A percentile compares a stretch with the other conserved stretches of the same genome.
Conservation (phyloP, 2,888 invertebrate genomes). For the Saturnia japonica region DNA sequence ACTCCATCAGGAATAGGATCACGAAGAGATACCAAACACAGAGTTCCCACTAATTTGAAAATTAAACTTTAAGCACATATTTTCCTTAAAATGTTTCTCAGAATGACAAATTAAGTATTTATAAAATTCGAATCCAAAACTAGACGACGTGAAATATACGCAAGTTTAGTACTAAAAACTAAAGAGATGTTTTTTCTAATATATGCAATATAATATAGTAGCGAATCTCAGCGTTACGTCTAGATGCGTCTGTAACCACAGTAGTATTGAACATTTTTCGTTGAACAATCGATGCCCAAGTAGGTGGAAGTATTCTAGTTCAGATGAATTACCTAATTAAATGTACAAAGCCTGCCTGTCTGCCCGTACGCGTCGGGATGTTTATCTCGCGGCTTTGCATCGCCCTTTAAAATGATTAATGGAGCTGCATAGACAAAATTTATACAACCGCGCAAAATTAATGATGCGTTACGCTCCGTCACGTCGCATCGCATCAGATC, state of each 20-base stretch:
- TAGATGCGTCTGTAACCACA: neutral
- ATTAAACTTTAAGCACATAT: no score
- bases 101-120: no score
- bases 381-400: slow-evolving; percentile 4
- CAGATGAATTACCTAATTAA: neutral
- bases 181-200: no score
- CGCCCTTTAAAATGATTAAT: slow-evolving; percentile 8
- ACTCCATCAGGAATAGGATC: neutral
- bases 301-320: neutral
- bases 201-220: no score
- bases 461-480: neutral
- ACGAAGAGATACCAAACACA: neutral
- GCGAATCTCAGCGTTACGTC: no score
- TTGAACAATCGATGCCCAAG: neutral
- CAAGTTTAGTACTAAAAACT: no score
- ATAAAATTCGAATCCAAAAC: no score
- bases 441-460: slow-evolving; percentile 5
- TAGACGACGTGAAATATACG: no score
- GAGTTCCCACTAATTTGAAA: no score
- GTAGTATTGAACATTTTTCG: neutral
- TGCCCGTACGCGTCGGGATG: neutral
- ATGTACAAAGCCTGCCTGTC: no score
- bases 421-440: neutral
- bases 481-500: neutral
- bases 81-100: no score